Evolutionary conservation across 1,140 invertebrate genomes (phyloP), one percentile per base, ranked within the genome.

Genomic region (Zaprionus davidi): DNA sequence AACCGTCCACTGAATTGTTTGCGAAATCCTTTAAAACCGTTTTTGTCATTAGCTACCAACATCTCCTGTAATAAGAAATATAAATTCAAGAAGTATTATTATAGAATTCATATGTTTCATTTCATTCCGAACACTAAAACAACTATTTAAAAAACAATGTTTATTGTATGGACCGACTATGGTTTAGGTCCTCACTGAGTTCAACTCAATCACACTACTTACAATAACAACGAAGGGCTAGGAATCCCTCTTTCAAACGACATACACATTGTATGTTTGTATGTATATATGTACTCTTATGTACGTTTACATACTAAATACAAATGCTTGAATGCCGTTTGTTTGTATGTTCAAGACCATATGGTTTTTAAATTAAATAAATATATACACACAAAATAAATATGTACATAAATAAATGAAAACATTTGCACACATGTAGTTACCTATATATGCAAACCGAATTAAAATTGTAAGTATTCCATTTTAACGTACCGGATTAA

Each of bases 1-100:
- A 96, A 97, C 82, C 95, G 95, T 79, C 96, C 96, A 78, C 96
- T 96, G 78, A 97, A 95, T 90, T 97, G 97, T 91, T 97, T 97
- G 69, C 96, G 95, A 90, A 97, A 95, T 92, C 96, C 96, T 90
- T 96, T 95, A 91, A 97, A 96, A 81, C 96, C 95, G 76, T 94
- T 94, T 90, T 96, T 95, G 83, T 97, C 96, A 91, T 95, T 94
- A 78, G 96, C 96, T 94, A 96, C 95, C 91, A 96, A 94, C 88
- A 95, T 95, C 93, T 96, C 96, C 96, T 97, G 93, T 11, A 95
- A 93, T 91, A 79, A 92, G 24, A 44, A 15, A 59, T 9, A 7
- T 28, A 24, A 15, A 24, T 13, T 31, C 9, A 34, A 49, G 15
- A 17, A 5, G 51, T 17, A 63, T 60, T 57, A 22, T 4, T 4